Evolutionary conservation across 2,888 invertebrate genomes (phyloP).

Genomic region (Cheilosia impressa): DNA sequence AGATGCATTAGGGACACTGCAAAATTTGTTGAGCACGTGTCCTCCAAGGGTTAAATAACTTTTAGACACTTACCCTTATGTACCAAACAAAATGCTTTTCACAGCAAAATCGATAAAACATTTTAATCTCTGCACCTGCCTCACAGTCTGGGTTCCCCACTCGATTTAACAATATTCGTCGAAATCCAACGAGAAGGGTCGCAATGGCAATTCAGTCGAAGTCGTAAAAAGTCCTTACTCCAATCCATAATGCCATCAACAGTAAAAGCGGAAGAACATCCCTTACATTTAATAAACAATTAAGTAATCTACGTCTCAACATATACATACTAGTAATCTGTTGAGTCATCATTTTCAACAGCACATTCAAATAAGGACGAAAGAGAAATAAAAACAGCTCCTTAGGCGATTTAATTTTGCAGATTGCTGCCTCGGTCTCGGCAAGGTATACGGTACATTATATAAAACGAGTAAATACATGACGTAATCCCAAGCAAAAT

Average conservation of each 20-base stretch:
- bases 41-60: neutral
- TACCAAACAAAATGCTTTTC: neutral
- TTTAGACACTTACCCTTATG: neutral
- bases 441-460: neutral
- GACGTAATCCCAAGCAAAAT: constrained; percentile 51
- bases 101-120: constrained; percentile 2
- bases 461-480: constrained; percentile 41
- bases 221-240: constrained; percentile 4
- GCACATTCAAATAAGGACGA: constrained; percentile 8
- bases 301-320: constrained; percentile 25
- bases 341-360: constrained; percentile 55
- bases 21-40: neutral
- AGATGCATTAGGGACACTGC: neutral
- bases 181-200: neutral
- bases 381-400: constrained; percentile 14
- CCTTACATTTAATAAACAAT: constrained; percentile 30
- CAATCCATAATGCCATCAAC: constrained; percentile 15
- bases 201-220: neutral
- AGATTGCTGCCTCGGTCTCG: constrained; percentile 17
- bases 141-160: neutral
- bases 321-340: neutral
- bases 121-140: constrained; percentile 22
- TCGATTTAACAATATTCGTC: neutral
- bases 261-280: neutral
- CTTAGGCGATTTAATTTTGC: constrained; percentile 26